Evolutionary conservation across 2,888 invertebrate genomes (phyloP).

Genomic region (Eubasilissa splendida): DNA sequence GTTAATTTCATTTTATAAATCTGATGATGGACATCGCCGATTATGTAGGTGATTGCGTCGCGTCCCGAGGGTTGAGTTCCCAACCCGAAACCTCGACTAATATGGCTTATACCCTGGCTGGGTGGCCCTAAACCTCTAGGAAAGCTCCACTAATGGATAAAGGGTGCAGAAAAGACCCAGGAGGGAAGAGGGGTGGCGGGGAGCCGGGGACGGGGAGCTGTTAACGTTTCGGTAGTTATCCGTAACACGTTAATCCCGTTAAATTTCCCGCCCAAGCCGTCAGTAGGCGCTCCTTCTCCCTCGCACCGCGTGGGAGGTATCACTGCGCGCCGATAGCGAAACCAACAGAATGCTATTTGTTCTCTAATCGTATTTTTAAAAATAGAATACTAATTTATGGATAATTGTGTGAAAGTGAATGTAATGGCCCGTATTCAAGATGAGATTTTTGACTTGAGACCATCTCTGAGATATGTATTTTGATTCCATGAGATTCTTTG

Average conservation of each 20-base stretch:
- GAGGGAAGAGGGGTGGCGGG: constrained; percentile 26
- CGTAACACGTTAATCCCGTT: constrained; percentile 51
- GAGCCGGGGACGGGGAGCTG: constrained; percentile 17
- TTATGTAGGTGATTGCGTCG: neutral
- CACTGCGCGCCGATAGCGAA: neutral
- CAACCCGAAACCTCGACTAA: constrained; percentile 37
- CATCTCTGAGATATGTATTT: too few relatives aligned
- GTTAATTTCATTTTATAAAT: too few relatives aligned
- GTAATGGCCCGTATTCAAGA: too few relatives aligned
- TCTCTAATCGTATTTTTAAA: neutral
- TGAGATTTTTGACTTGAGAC: too few relatives aligned
- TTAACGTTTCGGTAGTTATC: constrained; percentile 52
- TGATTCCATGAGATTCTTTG: too few relatives aligned
- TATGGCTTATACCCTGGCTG: constrained; percentile 40
- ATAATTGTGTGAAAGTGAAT: too few relatives aligned
- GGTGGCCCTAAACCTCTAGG: constrained; percentile 37
- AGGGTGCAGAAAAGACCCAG: constrained; percentile 45
- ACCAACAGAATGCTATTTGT: neutral
- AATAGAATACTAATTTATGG: too few relatives aligned
- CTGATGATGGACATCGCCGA: too few relatives aligned
- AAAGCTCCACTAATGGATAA: constrained; percentile 53
- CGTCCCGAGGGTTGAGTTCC: neutral
- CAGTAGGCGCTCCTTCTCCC: neutral
- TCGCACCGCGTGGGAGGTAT: neutral
- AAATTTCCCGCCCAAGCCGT: constrained; percentile 34